Evolutionary conservation across 1,140 invertebrate species (phyloP), one percentile per base, ranked within the genome.

Genomic region (Ectropis grisescens): DNA sequence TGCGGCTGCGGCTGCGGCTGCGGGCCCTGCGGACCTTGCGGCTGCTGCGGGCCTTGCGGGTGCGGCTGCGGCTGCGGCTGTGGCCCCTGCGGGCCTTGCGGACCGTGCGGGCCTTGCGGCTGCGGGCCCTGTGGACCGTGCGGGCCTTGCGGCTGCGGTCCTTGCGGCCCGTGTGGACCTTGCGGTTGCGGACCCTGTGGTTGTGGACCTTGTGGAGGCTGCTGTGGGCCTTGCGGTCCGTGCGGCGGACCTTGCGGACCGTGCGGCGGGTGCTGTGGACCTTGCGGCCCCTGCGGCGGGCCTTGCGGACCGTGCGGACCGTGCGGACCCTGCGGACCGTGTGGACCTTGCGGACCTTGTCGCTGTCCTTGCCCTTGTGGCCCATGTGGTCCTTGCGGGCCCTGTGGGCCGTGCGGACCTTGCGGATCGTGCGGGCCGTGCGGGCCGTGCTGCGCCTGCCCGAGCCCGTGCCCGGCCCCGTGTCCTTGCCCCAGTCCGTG

Each of bases 251-350:
- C 55, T 2, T 58, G 58, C 23, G 54, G 54, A 7, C 55, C 59
- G 2, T 41, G 0, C 58, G 60, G 12, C 44, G 49, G n/a, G n/a
- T n/a, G n/a, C n/a, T n/a, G n/a, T n/a, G n/a, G n/a, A 0, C 53
- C 59, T 0, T 56, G 59, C n/a, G 51, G 56, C 2, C 29, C 48
- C 0, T 48, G 41, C 22, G 41, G 41, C 24, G 35, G 42, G 2
- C 36, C 35, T 1, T 42, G 39, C 8, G 37, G 39, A n/a, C 47
- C 90, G 41, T 83, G 83, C 15, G 81, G 82, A 30, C 88, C 88
- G 37, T 89, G 89, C 29, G 79, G 50, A 0, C 50, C 59, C 2
- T 52, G 52, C 22, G 51, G 54, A 9, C 53, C 56, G 0, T 57
- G 57, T 16, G 53, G 58, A 0, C 54, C 57, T 6, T 60, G 55